Conservation (phyloP, 2,113 vertebrate species). For the Orientallactaga bullata region DNA sequence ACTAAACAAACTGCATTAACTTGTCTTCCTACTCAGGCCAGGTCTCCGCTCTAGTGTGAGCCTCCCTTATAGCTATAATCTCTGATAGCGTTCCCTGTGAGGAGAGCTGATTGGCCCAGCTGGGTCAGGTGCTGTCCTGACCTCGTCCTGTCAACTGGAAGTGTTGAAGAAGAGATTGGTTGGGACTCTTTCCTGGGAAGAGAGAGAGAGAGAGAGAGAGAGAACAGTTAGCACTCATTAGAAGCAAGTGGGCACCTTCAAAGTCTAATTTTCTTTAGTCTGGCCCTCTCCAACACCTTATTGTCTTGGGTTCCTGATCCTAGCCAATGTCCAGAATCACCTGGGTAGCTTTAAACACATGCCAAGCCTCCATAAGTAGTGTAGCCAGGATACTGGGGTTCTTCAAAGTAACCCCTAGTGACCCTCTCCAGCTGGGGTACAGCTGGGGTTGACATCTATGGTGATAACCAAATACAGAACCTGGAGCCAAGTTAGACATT, state of each 20-base stretch:
- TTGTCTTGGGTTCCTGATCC: background rate
- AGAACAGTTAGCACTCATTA: background rate
- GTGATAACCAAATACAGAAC: background rate
- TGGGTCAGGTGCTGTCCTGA: background rate
- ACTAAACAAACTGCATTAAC: background rate
- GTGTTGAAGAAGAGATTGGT: background rate
- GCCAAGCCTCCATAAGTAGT: background rate
- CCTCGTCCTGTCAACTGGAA: background rate
- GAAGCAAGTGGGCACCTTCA: background rate
- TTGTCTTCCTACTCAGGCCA: background rate
- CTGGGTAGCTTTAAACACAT: background rate
- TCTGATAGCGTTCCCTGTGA: background rate
- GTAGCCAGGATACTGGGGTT: background rate
- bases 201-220: background rate
- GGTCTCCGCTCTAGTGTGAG: background rate
- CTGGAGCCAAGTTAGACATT: slow-evolving; percentile 15
- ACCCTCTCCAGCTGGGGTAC: background rate
- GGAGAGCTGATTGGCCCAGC: background rate
- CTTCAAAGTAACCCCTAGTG: background rate
- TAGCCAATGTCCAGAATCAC: background rate
- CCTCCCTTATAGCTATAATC: background rate
- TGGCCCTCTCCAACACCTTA: background rate
- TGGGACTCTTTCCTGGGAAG: background rate
- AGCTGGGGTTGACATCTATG: background rate
- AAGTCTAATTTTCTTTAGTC: slow-evolving; percentile 8